A percentile compares a stretch with the other conserved stretches of the same genome.
These are phyloP conservation scores for Sarcophilus harrisii DNA, from an alignment of 2,797 vertebrate species.

Conservation along the genomic window DNA sequence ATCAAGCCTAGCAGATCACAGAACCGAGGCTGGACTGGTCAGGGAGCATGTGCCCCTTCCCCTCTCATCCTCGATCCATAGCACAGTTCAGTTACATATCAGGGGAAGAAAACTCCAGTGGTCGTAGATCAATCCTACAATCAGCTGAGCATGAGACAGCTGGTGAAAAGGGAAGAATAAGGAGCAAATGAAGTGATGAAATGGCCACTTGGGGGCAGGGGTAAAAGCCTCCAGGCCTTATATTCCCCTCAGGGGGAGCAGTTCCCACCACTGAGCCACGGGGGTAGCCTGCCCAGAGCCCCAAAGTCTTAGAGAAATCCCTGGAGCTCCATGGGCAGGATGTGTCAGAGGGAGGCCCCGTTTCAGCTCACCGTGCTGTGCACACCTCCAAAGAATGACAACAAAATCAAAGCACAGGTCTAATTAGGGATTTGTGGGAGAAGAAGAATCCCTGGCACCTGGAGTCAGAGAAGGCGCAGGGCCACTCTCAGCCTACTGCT, in stretches of 20 bases:
- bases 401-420: neutral
- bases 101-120: neutral
- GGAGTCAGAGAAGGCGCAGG: neutral
- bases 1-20: neutral
- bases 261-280: neutral
- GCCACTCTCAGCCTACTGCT: neutral
- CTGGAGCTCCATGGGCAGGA: neutral
- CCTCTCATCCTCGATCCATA: neutral
- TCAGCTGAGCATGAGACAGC: neutral
- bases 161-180: neutral
- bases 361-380: no score
- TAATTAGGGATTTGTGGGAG: neutral
- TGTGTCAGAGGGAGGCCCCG: neutral
- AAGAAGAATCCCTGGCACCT: neutral
- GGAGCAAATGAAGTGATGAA: neutral
- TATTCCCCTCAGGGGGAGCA: neutral
- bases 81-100: no score
- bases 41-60: neutral
- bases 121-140: neutral
- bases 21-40: neutral
- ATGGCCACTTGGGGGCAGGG: neutral
- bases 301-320: neutral
- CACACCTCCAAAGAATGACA: neutral
- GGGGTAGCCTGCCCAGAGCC: neutral
- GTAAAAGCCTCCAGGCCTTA: neutral